A percentile compares a stretch with the other conserved stretches of the same genome.
These are phyloP conservation scores for Oegoconia quadripuncta DNA, from an alignment of 2,888 invertebrate species.

Conservation along the genomic window DNA sequence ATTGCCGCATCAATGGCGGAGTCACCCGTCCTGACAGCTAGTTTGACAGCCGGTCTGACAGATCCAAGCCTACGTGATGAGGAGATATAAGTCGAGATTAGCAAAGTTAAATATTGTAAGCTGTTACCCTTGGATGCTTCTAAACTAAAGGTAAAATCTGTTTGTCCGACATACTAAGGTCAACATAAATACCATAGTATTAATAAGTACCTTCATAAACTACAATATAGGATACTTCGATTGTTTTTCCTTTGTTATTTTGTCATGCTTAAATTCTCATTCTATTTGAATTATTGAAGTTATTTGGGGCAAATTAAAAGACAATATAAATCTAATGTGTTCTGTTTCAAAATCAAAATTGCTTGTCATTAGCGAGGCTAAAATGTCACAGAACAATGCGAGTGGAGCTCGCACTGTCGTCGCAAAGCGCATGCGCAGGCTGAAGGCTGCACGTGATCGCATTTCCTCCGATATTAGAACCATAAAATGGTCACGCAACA, in stretches of 20 bases:
- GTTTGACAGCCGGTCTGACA: constrained; percentile 49
- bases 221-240: too few relatives aligned
- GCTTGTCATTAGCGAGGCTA: constrained; percentile 74
- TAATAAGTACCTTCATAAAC: too few relatives aligned
- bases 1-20: constrained; percentile 33
- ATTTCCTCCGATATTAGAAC: constrained; percentile 60
- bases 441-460: constrained; percentile 73
- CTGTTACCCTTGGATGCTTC: constrained; percentile 20
- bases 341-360: constrained; percentile 72
- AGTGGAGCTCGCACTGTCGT: constrained; percentile 47
- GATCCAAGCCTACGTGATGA: constrained; percentile 42
- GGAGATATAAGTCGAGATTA: constrained; percentile 48
- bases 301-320: constrained; percentile 57
- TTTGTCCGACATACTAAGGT: neutral
- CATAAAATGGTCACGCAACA: constrained; percentile 61
- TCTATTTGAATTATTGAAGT: constrained; percentile 24
- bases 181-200: neutral
- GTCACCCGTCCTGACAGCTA: constrained; percentile 26
- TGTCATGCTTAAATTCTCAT: neutral
- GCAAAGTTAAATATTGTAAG: constrained; percentile 27
- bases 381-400: constrained; percentile 78
- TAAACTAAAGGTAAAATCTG: constrained; percentile 16
- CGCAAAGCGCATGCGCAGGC: constrained; percentile 30
- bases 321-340: constrained; percentile 63
- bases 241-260: too few relatives aligned